These are phyloP conservation scores for Cephalopterus ornatus DNA, from an alignment of 2,113 vertebrate genomes.

Conservation along the genomic window DNA sequence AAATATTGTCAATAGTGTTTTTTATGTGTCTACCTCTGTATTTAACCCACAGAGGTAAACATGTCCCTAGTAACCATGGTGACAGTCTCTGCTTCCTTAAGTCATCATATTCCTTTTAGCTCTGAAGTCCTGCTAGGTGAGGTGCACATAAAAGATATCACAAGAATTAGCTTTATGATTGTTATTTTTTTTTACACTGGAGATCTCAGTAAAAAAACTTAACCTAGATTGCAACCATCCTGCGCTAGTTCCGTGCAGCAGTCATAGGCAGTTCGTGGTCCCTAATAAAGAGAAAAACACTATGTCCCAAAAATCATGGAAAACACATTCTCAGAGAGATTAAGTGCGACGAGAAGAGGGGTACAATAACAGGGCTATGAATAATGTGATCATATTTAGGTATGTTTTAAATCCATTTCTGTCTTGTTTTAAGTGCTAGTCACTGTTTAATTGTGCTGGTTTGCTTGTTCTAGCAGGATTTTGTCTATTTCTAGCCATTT, in stretches of 20 bases:
- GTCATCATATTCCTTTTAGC: background rate
- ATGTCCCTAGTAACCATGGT: background rate
- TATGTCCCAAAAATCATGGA: background rate
- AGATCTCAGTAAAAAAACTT: background rate
- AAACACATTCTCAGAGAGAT: background rate
- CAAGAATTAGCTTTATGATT: background rate
- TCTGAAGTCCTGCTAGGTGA: background rate
- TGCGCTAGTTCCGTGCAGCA: background rate
- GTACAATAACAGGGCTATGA: background rate
- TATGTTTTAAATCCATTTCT: background rate
- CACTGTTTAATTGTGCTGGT: background rate
- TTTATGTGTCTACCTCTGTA: background rate
- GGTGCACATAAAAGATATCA: background rate
- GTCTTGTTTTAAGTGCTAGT: background rate
- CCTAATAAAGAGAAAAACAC: background rate
- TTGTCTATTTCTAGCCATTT: background rate
- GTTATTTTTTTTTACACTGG: background rate
- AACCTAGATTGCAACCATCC: background rate
- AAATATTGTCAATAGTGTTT: background rate
- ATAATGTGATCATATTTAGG: rapidly evolving
- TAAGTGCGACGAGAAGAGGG: background rate
- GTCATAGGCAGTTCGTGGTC: background rate
- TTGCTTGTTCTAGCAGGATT: background rate
- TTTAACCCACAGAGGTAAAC: background rate
- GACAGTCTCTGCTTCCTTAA: background rate